These are phyloP conservation scores for Syrphus vitripennis DNA, from an alignment of 2,888 invertebrate species.

Conservation along the genomic window DNA sequence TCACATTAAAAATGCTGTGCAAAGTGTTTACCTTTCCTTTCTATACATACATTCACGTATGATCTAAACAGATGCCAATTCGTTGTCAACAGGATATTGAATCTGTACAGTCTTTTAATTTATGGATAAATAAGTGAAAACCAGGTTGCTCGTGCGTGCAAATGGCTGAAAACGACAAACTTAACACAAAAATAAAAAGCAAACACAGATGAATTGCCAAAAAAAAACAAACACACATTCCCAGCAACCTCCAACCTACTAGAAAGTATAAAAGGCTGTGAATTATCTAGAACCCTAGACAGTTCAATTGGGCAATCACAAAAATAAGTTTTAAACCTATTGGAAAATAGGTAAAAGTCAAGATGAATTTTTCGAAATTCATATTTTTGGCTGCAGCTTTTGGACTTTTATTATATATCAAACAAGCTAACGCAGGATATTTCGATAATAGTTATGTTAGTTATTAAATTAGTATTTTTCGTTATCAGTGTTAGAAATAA, in stretches of 20 bases:
- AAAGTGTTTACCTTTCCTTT: not conserved
- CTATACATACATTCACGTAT: too few species aligned
- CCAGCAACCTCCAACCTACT: not conserved
- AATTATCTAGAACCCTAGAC: not conserved
- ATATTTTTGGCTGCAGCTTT: slow-evolving; percentile 14
- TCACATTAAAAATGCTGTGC: not conserved
- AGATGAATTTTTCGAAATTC: slow-evolving; percentile 18
- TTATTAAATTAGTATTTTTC: not conserved
- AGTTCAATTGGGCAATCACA: slow-evolving; percentile 7
- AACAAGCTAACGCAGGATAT: not conserved
- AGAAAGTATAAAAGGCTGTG: slow-evolving; percentile 13
- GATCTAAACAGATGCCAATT: not conserved
- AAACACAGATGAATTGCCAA: slow-evolving; percentile 18
- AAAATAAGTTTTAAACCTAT: slow-evolving; percentile 20
- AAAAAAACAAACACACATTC: not conserved
- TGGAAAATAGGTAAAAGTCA: slow-evolving; percentile 13
- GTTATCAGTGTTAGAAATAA: not conserved
- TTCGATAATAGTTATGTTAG: not conserved
- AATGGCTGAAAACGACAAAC: not conserved
- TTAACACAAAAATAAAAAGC: not conserved
- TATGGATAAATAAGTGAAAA: not conserved
- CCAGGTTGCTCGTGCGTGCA: slow-evolving; percentile 10
- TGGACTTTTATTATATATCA: not conserved
- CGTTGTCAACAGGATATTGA: slow-evolving; percentile 22
- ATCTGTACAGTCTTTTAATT: slow-evolving; percentile 11